Conservation (phyloP, 2,113 vertebrate species). For the Carettochelys insculpta region DNA sequence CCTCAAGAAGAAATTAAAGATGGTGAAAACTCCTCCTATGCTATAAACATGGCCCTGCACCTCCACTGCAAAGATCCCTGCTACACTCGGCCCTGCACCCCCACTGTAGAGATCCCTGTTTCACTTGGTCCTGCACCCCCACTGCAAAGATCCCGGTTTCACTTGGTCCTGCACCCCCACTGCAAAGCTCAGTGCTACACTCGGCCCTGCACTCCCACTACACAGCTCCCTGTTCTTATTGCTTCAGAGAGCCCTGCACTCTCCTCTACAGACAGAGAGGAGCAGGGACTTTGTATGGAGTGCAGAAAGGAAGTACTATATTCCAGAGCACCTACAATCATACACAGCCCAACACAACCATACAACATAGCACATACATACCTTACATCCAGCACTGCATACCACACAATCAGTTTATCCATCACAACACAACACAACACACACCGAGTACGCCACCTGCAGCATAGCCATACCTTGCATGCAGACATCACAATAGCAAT, state of each 20-base stretch:
- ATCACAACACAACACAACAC: background rate
- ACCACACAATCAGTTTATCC: background rate
- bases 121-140: too few relatives aligned
- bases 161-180: too few relatives aligned
- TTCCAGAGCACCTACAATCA: background rate
- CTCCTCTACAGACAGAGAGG: background rate
- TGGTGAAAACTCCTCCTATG: background rate
- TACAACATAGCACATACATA: background rate
- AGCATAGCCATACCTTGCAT: background rate
- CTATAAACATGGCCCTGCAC: background rate
- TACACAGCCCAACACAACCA: background rate
- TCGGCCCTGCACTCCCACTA: rapidly evolving
- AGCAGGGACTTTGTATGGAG: background rate
- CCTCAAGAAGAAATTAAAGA: background rate
- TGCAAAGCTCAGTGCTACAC: background rate
- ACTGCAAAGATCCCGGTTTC: rapidly evolving
- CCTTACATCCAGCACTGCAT: background rate
- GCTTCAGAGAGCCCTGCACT: background rate
- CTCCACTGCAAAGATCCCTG: background rate
- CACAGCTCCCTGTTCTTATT: background rate
- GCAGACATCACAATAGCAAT: background rate
- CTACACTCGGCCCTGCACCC: background rate
- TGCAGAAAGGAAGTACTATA: background rate
- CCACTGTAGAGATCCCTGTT: too few relatives aligned
- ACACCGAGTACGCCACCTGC: background rate